Evolutionary conservation across 2,113 vertebrate genomes (phyloP).

Genomic region (Balaeniceps rex): DNA sequence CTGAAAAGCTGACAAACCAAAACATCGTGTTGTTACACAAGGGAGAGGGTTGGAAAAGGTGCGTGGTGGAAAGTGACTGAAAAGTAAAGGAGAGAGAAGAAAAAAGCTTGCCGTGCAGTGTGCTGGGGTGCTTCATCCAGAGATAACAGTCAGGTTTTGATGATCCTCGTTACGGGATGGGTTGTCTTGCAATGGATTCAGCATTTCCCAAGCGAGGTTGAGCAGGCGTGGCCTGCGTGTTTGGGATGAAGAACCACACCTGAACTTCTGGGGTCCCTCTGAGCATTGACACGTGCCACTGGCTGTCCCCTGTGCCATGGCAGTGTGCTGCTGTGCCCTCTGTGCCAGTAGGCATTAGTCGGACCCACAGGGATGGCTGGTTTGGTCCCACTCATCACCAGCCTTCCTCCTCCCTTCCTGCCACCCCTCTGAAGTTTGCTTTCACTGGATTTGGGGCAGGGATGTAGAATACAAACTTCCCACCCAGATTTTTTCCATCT

Average conservation of each 20-base stretch:
- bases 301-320: background rate
- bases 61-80: background rate
- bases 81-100: background rate
- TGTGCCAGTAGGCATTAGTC: background rate
- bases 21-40: background rate
- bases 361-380: background rate
- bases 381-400: background rate
- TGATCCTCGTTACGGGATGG: accelerated
- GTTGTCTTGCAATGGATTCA: background rate
- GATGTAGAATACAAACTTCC: background rate
- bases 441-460: background rate
- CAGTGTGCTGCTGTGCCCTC: background rate
- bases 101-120: background rate
- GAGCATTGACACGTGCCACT: background rate
- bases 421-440: background rate
- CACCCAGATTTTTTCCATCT: background rate
- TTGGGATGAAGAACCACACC: background rate
- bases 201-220: background rate
- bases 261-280: background rate
- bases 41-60: background rate
- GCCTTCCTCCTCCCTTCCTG: background rate
- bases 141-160: background rate
- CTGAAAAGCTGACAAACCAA: background rate
- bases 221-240: background rate
- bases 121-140: background rate